phyloP scores from a whole-genome alignment of 1,140 invertebrate genomes.

The Ditylenchus dipsaci region DNA sequence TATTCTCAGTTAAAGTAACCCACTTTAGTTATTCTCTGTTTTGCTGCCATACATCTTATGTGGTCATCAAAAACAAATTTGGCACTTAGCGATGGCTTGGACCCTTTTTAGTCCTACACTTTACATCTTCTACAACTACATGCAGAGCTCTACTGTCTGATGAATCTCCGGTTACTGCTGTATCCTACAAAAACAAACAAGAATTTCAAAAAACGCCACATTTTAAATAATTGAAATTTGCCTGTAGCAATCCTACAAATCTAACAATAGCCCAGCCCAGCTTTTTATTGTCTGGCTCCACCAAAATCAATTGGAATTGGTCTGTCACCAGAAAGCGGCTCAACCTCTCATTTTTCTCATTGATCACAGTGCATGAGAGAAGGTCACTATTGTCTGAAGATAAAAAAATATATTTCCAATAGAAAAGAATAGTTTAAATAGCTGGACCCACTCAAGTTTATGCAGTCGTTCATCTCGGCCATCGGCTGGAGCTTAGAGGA shows the following conservation, averaged over 20 bases:
- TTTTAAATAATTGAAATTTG: too few relatives aligned
- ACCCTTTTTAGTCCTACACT: slow-evolving; percentile 50
- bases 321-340: slow-evolving; percentile 89
- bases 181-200: slow-evolving; percentile 61
- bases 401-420: slow-evolving; percentile 12
- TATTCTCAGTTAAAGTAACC: slow-evolving; percentile 16
- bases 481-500: slow-evolving; percentile 76
- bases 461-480: slow-evolving; percentile 81
- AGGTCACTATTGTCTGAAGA: slow-evolving; percentile 88
- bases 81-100: slow-evolving; percentile 74
- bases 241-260: slow-evolving; percentile 71
- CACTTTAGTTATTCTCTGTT: slow-evolving; percentile 75
- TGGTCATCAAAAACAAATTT: slow-evolving; percentile 98
- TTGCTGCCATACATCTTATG: slow-evolving; percentile 78
- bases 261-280: slow-evolving; percentile 94
- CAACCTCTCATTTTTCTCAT: slow-evolving; percentile 71
- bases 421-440: not conserved
- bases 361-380: slow-evolving; percentile 84
- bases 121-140: slow-evolving; percentile 74
- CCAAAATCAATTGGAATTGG: slow-evolving; percentile 84
- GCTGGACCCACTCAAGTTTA: slow-evolving; percentile 78
- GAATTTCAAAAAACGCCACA: not conserved
- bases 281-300: slow-evolving; percentile 85
- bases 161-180: slow-evolving; percentile 78
- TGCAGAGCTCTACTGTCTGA: slow-evolving; percentile 92